Evolutionary conservation across 2,888 invertebrate genomes (phyloP).

Genomic region (Athalia rosae): DNA sequence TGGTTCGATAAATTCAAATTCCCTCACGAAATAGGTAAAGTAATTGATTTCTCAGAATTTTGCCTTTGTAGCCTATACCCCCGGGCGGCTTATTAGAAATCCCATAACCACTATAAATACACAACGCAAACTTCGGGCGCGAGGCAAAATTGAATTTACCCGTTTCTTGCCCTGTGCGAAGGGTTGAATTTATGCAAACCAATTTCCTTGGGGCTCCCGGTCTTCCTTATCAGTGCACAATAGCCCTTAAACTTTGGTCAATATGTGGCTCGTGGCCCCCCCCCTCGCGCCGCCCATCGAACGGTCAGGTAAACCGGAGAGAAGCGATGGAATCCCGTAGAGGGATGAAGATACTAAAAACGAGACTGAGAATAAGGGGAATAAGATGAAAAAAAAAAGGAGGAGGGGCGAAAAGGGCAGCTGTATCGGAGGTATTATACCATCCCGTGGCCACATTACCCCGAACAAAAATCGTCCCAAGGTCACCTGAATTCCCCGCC

Average conservation of each 20-base stretch:
- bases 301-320: background rate
- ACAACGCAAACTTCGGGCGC: constrained; percentile 19
- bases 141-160: constrained; percentile 37
- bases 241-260: constrained; percentile 42
- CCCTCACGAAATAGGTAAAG: constrained; percentile 6
- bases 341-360: too few species aligned
- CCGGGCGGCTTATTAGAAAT: constrained; percentile 40
- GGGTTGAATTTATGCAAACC: constrained; percentile 45
- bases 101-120: constrained; percentile 35
- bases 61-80: constrained; percentile 13
- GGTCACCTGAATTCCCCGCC: background rate
- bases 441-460: background rate
- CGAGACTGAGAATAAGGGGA: too few species aligned
- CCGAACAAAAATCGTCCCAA: constrained; percentile 17
- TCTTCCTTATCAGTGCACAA: constrained; percentile 44
- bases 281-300: constrained; percentile 18
- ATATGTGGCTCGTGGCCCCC: constrained; percentile 38
- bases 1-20: constrained; percentile 24
- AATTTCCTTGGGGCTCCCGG: constrained; percentile 39
- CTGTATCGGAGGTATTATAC: constrained; percentile 34
- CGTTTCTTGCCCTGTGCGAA: constrained; percentile 35
- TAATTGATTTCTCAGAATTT: constrained; percentile 35
- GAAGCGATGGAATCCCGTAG: too few species aligned
- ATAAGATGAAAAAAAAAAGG: background rate
- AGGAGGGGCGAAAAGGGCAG: constrained; percentile 7